Percentiles rank a stretch among this genome's conserved stretches.
phyloP scores from a whole-genome alignment of 2,888 invertebrate species.

The Leptinotarsa rubiginosa region DNA sequence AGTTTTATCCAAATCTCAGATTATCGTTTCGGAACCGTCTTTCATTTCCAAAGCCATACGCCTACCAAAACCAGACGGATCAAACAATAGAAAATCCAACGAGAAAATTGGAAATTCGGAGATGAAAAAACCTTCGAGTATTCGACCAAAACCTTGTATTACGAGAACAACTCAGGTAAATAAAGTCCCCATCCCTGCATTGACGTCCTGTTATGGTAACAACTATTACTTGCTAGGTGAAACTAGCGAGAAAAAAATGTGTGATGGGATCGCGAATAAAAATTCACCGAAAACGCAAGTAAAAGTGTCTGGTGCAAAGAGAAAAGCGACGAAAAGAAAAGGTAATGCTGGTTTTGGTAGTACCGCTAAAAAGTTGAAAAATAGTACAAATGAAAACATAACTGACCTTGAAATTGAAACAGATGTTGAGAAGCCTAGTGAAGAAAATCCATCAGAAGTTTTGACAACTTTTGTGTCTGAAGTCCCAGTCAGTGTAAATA shows the following conservation, averaged over 20 bases:
- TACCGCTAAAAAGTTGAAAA: slow-evolving; percentile 1
- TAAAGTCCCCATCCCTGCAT: slow-evolving; percentile 65
- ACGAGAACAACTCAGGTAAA: slow-evolving; percentile 64
- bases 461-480: neutral
- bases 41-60: slow-evolving; percentile 39
- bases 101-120: neutral
- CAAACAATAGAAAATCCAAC: neutral
- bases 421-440: slow-evolving; percentile 30
- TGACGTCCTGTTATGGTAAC: slow-evolving; percentile 58
- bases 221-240: slow-evolving; percentile 23
- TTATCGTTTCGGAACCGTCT: slow-evolving; percentile 50
- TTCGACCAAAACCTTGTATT: slow-evolving; percentile 53
- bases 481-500: neutral
- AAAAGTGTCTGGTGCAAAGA: slow-evolving; percentile 19
- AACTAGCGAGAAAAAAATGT: slow-evolving; percentile 30
- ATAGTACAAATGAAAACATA: neutral
- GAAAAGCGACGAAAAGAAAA: slow-evolving; percentile 23
- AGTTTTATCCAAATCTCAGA: slow-evolving; percentile 55
- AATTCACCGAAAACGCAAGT: slow-evolving; percentile 22
- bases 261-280: slow-evolving; percentile 31
- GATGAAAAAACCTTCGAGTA: slow-evolving; percentile 23
- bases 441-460: slow-evolving; percentile 10
- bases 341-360: neutral
- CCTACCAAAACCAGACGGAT: slow-evolving; percentile 21
- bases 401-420: slow-evolving; percentile 32